These are phyloP conservation scores for Druon quercuslanigerum DNA, from an alignment of 1,140 invertebrate species.

Conservation along the genomic window DNA sequence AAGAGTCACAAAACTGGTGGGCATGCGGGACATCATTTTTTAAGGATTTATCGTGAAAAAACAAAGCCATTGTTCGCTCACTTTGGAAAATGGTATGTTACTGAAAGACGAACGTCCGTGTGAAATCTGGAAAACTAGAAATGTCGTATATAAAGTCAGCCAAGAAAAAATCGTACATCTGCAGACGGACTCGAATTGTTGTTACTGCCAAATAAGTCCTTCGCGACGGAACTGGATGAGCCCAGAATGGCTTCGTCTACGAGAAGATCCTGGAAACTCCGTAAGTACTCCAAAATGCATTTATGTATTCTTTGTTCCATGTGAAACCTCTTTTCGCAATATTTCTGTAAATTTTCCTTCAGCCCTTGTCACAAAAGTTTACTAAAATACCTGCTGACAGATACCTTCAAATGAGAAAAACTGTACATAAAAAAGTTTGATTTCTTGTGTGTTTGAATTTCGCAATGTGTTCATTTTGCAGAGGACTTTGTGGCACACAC, in stretches of 20 bases:
- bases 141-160: conserved; percentile 47
- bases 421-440: neutral
- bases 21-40: neutral
- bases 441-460: conserved; percentile 51
- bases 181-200: conserved; percentile 62
- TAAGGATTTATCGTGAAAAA: neutral
- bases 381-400: neutral
- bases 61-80: neutral
- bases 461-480: conserved; percentile 72
- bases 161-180: conserved; percentile 60
- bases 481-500: conserved; percentile 94
- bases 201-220: conserved; percentile 73
- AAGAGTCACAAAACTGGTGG: neutral
- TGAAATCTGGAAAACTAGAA: conserved; percentile 26
- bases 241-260: conserved; percentile 77
- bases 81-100: conserved; percentile 29
- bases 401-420: neutral
- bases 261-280: conserved; percentile 79
- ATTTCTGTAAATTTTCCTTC: conserved; percentile 19
- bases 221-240: conserved; percentile 59
- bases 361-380: conserved; percentile 28
- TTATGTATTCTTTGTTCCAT: neutral
- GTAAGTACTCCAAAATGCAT: conserved; percentile 69
- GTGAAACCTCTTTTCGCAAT: neutral
- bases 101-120: neutral